Evolutionary conservation across 2,797 vertebrate genomes (phyloP).

Genomic region (Melanotaenia pygmaea): DNA sequence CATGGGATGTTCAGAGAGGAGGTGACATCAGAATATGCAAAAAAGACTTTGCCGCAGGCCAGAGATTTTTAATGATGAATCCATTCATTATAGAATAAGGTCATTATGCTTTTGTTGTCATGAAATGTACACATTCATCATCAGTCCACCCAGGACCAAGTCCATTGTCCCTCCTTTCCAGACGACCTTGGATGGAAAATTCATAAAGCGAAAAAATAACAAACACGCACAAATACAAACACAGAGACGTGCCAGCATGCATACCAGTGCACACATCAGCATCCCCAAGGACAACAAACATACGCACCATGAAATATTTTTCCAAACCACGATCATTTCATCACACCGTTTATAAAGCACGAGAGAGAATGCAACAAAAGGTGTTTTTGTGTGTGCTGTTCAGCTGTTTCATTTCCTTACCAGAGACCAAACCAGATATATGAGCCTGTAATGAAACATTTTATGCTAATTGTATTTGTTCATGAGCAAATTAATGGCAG

Average conservation of each 20-base stretch:
- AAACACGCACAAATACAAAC: constrained; percentile 67
- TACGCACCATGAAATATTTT: constrained; percentile 52
- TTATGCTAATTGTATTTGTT: constrained; percentile 99
- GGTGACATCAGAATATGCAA: constrained; percentile 98
- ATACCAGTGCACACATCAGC: constrained; percentile 35
- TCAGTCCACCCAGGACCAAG: constrained; percentile 69
- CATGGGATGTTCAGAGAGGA: constrained; percentile 80
- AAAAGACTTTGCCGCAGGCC: constrained; percentile 93
- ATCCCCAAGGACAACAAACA: constrained; percentile 65
- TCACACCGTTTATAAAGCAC: constrained; percentile 39
- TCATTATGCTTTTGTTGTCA: constrained; percentile 82
- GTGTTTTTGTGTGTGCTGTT: constrained; percentile 32
- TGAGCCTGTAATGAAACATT: constrained; percentile 95
- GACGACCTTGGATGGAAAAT: constrained; percentile 76
- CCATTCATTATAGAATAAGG: constrained; percentile 83
- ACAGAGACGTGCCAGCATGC: constrained; percentile 58
- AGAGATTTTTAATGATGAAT: constrained; percentile 97
- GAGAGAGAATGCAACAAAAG: constrained; percentile 45
- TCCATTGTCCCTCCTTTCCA: constrained; percentile 72
- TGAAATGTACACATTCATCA: constrained; percentile 83
- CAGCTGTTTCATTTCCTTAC: constrained; percentile 49
- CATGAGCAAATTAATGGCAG: constrained; percentile 99
- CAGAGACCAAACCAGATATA: constrained; percentile 72
- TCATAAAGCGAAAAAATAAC: constrained; percentile 65
- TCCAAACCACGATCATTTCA: constrained; percentile 48